Base-by-base conservation (phyloP, 1,140 invertebrate species). In the Tetraneura akinire region DNA sequence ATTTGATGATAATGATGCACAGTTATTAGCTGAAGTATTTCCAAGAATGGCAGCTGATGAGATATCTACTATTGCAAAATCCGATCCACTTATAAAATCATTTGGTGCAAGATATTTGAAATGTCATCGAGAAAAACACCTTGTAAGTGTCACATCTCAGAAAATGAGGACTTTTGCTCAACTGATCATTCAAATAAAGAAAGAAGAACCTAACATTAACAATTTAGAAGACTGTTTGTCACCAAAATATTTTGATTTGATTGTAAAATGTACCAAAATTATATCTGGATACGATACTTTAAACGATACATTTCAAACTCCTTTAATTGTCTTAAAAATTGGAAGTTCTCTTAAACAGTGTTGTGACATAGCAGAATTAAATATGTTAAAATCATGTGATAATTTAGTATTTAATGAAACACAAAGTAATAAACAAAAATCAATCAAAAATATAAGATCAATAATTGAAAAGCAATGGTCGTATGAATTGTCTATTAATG, bases 401-500 rank as follows among this genome's bases (percentile, higher is more conserved):
- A 3, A 37, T 37, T 37, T 37, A 37, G 32, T 37, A 8, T 4
- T 37, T 37, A 37, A 37, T 8, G 32, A 37, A 37, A 37, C 32
- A 8, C 32, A 37, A 37, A 37, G 8, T 37, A 37, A 37, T 37
- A 37, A 4, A 37, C 32, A 37, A 29, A 14, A 60, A 14, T 60
- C 57, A 0, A 16, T 60, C 14, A 60, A 60, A 16, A 60, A 60
- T 29, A 10, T 60, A 16, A 29, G 13, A 10, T 60, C 26, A 8
- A 60, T 60, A 23, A 60, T 60, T 16, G 57, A 60, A 6, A 60
- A 60, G 16, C n/a, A 60, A 60, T 60, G 57, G 23, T 60, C 57
- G 0, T 60, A 60, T 26, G 55, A 60, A n/a, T 16, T 60, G 16
- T 57, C 23, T 6, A 29, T 23, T 16, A 60, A 60, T 29, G 57